Evolutionary conservation across 2,797 vertebrate genomes (phyloP).

Genomic region (Synaphobranchus kaupii): DNA sequence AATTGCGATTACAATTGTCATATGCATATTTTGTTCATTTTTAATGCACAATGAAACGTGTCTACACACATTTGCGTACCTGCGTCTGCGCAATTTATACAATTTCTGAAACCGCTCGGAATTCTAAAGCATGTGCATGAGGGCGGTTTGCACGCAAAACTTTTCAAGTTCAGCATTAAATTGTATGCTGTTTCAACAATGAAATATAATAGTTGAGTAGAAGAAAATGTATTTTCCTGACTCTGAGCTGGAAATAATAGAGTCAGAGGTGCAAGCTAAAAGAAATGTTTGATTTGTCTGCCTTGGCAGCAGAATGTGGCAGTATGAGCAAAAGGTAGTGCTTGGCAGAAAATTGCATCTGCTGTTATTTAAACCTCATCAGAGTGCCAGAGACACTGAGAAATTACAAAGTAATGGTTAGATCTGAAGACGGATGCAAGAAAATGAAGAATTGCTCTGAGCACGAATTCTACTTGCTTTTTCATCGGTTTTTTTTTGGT

Average conservation of each 20-base stretch:
- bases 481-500: neutral
- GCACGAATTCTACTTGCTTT: slow-evolving; percentile 2
- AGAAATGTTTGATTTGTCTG: slow-evolving; percentile 10
- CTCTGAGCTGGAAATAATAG: slow-evolving; percentile 4
- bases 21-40: neutral
- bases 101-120: neutral
- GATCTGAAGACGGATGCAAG: slow-evolving; percentile 7
- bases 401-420: slow-evolving; percentile 1
- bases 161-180: neutral
- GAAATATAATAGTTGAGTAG: neutral
- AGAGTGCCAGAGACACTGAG: neutral
- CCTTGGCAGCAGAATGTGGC: neutral
- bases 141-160: neutral
- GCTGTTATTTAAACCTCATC: slow-evolving; percentile 8
- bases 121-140: neutral
- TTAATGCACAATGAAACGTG: neutral
- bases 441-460: slow-evolving; percentile 19
- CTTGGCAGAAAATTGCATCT: slow-evolving; percentile 22
- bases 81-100: neutral
- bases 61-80: neutral
- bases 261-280: slow-evolving; percentile 1
- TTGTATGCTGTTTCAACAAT: neutral
- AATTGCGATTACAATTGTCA: neutral
- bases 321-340: neutral
- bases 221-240: neutral